Evolutionary conservation across 2,113 vertebrate species (phyloP).

Genomic region (Smithornis capensis): DNA sequence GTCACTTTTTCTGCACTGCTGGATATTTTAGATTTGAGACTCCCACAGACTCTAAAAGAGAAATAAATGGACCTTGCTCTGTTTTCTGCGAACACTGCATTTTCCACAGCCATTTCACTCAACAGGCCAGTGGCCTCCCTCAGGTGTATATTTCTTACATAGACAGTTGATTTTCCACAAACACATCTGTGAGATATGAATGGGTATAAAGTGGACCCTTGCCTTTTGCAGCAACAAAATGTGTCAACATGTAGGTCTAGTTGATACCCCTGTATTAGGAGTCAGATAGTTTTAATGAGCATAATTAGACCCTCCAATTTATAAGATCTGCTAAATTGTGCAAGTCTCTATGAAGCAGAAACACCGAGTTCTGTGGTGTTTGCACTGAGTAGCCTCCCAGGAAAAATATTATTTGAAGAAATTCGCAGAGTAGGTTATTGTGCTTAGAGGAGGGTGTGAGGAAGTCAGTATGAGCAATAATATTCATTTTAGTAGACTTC

Average conservation of each 20-base stretch:
- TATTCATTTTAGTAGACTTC: neutral
- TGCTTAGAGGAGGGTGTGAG: neutral
- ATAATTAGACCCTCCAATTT: neutral
- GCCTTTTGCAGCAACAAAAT: neutral
- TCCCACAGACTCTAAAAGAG: constrained; percentile 25
- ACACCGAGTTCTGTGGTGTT: neutral
- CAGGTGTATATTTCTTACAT: neutral
- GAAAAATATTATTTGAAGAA: neutral
- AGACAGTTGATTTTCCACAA: neutral
- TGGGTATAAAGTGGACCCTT: neutral
- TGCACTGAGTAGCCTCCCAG: neutral
- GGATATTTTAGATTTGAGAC: constrained; percentile 28
- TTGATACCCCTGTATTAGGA: neutral
- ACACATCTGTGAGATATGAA: neutral
- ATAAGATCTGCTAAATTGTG: neutral
- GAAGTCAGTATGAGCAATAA: neutral
- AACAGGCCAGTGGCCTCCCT: neutral
- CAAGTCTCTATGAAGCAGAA: neutral
- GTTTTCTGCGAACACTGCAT: constrained; percentile 3
- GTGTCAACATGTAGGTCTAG: neutral
- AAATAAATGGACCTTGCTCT: constrained; percentile 33
- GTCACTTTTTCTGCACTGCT: constrained; percentile 42
- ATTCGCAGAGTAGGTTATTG: neutral
- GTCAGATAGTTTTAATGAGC: neutral
- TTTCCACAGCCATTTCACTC: neutral